Evolutionary conservation across 2,888 invertebrate genomes (phyloP).

Genomic region (Pinctada fucata): DNA sequence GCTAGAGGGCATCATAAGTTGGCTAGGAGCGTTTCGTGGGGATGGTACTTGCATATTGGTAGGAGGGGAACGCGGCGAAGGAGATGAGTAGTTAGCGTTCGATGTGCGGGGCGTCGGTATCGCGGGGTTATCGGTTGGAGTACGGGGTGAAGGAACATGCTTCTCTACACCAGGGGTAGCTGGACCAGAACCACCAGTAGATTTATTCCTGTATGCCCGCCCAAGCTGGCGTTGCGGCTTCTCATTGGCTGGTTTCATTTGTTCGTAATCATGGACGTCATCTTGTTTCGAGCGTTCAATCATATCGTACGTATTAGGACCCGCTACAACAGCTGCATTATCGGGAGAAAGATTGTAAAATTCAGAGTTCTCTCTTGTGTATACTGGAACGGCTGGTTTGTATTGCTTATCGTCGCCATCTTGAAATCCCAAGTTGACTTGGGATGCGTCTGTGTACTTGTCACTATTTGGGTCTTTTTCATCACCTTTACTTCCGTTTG

Average conservation of each 20-base stretch:
- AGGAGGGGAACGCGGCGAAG: too few relatives aligned
- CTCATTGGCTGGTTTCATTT: neutral
- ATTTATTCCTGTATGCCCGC: neutral
- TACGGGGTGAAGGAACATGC: neutral
- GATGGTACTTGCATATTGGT: too few relatives aligned
- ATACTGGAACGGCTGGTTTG: conserved; percentile 4
- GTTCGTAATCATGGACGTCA: neutral
- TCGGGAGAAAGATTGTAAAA: conserved; percentile 28
- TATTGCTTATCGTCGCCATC: neutral
- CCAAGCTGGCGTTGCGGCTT: neutral
- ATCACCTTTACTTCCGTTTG: neutral
- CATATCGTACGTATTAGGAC: conserved; percentile 10
- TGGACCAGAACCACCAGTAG: neutral
- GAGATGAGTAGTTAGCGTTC: neutral
- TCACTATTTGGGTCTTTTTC: conserved; percentile 12
- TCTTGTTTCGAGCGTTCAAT: neutral
- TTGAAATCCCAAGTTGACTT: conserved; percentile 29
- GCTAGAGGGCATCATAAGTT: neutral
- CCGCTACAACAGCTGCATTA: conserved; percentile 28
- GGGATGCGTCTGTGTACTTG: conserved; percentile 8
- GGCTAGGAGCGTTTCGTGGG: neutral
- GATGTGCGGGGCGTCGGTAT: neutral
- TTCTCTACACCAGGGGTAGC: neutral
- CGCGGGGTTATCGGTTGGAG: neutral
- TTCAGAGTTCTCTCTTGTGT: conserved; percentile 33